Base-by-base conservation (phyloP, 2,888 invertebrate genomes). In the Melangyna quadrimaculata region DNA sequence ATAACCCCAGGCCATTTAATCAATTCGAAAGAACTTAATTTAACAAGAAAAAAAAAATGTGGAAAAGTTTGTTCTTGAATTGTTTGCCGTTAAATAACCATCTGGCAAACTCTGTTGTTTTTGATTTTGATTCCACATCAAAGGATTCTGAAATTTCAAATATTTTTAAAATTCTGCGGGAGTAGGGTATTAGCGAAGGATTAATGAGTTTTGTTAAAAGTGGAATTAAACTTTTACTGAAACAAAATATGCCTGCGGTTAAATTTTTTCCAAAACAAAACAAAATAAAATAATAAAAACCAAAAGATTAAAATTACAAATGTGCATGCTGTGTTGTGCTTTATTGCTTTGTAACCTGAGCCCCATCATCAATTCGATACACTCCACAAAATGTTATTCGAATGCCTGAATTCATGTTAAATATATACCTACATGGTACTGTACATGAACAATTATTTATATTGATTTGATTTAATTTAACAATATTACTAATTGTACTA, bases 391-490 rank as follows among this genome's bases (percentile, higher is more conserved):
- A 71, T 79, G 51, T 74, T 37, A 75, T 79, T 83, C 63, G 27
- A 84, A 70, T 48, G 3, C 17, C 35, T 6, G 29, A 45, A 22
- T 59, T 40, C 65, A 27, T 74, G 51, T 79, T 53, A 75, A 61
- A 69, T 51, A 48, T 70, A 48, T 24, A n/a, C n/a, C n/a, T n/a
- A n/a, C n/a, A n/a, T n/a, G n/a, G n/a, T n/a, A n/a, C n/a, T n/a
- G n/a, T n/a, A 45, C 65, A 65, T 45, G 63, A 19, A 32, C 19
- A 86, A 78, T 73, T 67, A 67, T 67, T 65, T 67, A n/a, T 51
- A 67, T 37, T 81, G 72, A 81, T 81, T 81, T 80, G 70, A 81
- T 86, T 86, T 78, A 86, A 81, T 86, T 86, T 65, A 70, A 81
- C 86, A 77, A 73, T 78, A 73, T 73, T 57, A 86, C 86, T 78